phyloP scores from a whole-genome alignment of 2,888 invertebrate genomes.

The Brachyopa scutellaris region DNA sequence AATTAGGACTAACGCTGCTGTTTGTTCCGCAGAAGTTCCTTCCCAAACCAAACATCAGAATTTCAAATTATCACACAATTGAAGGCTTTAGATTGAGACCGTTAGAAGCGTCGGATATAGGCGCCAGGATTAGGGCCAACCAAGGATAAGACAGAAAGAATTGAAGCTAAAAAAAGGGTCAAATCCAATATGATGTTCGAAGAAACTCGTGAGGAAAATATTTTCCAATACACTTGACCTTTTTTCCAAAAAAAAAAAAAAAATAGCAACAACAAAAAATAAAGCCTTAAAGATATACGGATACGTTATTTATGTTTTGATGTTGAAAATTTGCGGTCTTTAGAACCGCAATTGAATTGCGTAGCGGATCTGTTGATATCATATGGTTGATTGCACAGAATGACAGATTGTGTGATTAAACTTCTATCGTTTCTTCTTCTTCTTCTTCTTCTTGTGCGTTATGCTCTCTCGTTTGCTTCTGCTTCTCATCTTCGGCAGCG shows the following conservation, averaged over 20 bases:
- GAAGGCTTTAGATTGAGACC: conserved; percentile 33
- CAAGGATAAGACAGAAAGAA: conserved; percentile 35
- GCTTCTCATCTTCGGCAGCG: conserved; percentile 2
- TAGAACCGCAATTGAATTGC: conserved; percentile 55
- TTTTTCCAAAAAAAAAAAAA: conserved; percentile 7
- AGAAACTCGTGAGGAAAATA: conserved; percentile 35
- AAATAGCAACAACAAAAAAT: background rate
- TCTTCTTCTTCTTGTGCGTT: background rate
- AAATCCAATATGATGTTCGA: conserved; percentile 27
- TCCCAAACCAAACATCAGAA: conserved; percentile 50
- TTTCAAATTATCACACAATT: conserved; percentile 66
- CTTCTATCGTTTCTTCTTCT: conserved; percentile 25
- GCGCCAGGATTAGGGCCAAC: conserved; percentile 46
- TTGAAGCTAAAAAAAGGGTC: conserved; percentile 49
- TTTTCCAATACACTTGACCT: conserved; percentile 23
- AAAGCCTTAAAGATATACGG: background rate
- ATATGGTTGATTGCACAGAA: conserved; percentile 57
- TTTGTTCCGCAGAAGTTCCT: conserved; percentile 31
- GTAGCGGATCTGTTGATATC: conserved; percentile 58
- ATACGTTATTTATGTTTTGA: background rate
- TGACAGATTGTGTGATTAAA: conserved; percentile 66
- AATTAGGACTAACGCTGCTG: conserved; percentile 55
- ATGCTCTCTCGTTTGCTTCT: background rate
- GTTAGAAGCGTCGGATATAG: conserved; percentile 3
- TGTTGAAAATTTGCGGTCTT: conserved; percentile 21